Conservation (phyloP, 2,113 vertebrate species). For the Tychaedon coryphoeus region DNA sequence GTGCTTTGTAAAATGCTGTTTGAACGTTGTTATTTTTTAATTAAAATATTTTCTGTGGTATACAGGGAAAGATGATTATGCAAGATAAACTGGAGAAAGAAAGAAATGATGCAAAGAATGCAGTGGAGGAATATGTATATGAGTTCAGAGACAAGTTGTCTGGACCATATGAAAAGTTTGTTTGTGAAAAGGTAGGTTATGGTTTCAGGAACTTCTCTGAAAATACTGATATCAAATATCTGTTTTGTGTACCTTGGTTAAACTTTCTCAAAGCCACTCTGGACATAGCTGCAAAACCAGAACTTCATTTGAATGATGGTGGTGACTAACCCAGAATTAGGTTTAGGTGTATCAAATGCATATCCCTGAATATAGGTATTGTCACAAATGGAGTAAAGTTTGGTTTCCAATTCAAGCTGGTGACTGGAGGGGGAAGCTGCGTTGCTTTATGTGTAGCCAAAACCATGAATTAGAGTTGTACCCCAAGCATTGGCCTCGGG, state of each 20-base stretch:
- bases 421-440: not conserved
- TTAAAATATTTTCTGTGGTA: not conserved
- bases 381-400: not conserved
- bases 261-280: not conserved
- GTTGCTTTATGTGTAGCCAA: not conserved
- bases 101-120: conserved; percentile 81
- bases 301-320: not conserved
- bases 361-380: not conserved
- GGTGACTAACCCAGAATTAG: not conserved
- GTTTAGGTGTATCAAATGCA: not conserved
- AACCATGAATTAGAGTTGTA: not conserved
- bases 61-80: conserved; percentile 81
- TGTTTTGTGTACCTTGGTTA: not conserved
- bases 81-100: conserved; percentile 83
- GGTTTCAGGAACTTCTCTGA: not conserved
- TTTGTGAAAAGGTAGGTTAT: conserved; percentile 72
- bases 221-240: not conserved
- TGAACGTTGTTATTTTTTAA: not conserved
- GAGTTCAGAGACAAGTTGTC: conserved; percentile 80
- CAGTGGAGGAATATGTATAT: conserved; percentile 83
- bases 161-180: conserved; percentile 75
- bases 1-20: not conserved
- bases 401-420: not conserved
- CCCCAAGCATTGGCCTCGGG: not conserved
- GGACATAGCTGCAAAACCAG: not conserved